Percentiles rank a stretch among this genome's conserved stretches.
phyloP scores from a whole-genome alignment of 2,113 vertebrate genomes.

The Salvelinus namaycush region DNA sequence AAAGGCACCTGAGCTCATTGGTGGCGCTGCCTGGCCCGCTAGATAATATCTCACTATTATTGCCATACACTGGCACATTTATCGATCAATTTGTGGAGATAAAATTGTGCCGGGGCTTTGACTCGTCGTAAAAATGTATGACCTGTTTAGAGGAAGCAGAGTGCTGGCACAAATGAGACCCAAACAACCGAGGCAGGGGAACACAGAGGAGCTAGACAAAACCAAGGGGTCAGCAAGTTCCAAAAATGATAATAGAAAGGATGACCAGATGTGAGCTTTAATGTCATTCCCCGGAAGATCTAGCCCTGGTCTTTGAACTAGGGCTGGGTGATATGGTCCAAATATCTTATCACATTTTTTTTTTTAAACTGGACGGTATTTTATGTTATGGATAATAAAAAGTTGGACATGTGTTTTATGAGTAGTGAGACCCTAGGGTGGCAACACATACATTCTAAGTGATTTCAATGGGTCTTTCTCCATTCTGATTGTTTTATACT shows the following conservation, averaged over 20 bases:
- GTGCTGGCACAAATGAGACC: conserved; percentile 27
- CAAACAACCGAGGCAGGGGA: neutral
- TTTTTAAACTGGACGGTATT: too few species aligned
- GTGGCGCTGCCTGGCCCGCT: neutral
- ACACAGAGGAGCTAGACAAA: conserved; percentile 5
- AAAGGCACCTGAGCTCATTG: conserved; percentile 22
- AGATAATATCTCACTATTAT: neutral
- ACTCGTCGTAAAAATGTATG: conserved; percentile 21
- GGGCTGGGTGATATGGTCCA: too few species aligned
- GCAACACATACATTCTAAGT: too few species aligned
- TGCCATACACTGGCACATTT: conserved; percentile 1
- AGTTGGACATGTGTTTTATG: too few species aligned
- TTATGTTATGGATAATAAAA: too few species aligned
- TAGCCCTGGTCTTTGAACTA: neutral
- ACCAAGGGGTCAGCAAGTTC: conserved; percentile 36
- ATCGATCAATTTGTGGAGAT: conserved; percentile 7
- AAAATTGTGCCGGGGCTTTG: conserved; percentile 8
- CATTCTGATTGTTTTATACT: too few species aligned
- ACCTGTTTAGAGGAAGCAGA: conserved; percentile 31
- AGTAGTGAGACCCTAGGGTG: too few species aligned
- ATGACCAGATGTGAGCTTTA: conserved; percentile 16
- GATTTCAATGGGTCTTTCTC: too few species aligned
- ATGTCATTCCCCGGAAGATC: conserved; percentile 12
- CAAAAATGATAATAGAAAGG: conserved; percentile 38
- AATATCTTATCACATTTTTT: too few species aligned